Evolutionary conservation across 2,113 vertebrate species (phyloP).

Genomic region (Urocolius indicus): DNA sequence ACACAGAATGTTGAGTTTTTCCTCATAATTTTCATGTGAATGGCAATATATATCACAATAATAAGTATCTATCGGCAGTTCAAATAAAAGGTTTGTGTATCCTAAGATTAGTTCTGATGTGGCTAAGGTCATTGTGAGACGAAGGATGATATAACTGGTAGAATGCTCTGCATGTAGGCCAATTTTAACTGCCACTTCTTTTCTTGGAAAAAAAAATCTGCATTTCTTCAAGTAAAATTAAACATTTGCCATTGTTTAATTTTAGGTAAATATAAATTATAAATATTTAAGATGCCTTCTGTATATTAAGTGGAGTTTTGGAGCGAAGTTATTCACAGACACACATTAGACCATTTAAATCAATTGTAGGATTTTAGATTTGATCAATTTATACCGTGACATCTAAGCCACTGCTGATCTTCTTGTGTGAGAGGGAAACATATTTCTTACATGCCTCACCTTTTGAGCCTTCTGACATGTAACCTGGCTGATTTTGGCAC

Average conservation of each 20-base stretch:
- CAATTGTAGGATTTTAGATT: neutral
- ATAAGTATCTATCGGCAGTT: neutral
- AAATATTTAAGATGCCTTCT: neutral
- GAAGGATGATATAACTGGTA: neutral
- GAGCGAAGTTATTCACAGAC: neutral
- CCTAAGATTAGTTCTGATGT: neutral
- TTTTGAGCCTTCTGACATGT: neutral
- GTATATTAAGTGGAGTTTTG: neutral
- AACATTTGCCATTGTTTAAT: neutral
- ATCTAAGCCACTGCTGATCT: neutral
- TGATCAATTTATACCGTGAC: neutral
- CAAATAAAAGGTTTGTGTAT: neutral
- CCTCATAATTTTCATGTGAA: neutral
- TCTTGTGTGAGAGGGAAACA: neutral
- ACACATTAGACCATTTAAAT: neutral
- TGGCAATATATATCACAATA: neutral
- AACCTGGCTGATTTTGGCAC: neutral
- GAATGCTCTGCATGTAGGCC: neutral
- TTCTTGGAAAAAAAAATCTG: neutral
- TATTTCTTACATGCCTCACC: neutral
- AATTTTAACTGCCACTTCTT: neutral
- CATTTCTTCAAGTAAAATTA: neutral
- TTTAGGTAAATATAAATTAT: neutral
- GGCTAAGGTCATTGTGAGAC: neutral
- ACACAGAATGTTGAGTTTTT: neutral